Evolutionary conservation across 2,797 vertebrate genomes (phyloP).

Genomic region (Muscicapa comitata): DNA sequence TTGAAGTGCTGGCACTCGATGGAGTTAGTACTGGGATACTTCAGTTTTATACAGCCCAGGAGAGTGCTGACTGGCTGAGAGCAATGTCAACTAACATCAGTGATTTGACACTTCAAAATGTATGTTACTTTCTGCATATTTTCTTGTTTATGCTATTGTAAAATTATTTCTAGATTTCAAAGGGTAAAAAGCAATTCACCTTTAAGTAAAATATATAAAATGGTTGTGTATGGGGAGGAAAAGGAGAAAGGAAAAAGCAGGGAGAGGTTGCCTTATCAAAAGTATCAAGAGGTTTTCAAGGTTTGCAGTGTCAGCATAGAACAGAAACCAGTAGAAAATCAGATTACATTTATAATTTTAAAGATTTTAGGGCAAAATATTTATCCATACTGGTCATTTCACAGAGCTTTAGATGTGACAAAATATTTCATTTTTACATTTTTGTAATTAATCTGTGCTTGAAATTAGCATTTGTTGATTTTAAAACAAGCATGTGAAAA

Average conservation of each 20-base stretch:
- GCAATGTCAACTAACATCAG: slow-evolving; percentile 89
- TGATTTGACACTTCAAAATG: slow-evolving; percentile 87
- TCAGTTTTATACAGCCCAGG: slow-evolving; percentile 88
- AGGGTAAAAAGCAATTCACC: not conserved
- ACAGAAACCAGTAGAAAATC: not conserved
- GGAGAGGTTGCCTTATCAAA: not conserved
- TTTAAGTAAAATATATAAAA: not conserved
- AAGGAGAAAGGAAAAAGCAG: not conserved
- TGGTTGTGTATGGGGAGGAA: not conserved
- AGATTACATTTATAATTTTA: not conserved
- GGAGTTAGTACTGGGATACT: slow-evolving; percentile 85
- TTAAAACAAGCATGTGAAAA: not conserved
- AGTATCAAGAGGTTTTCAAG: not conserved
- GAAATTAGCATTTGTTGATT: not conserved
- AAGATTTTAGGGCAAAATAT: not conserved
- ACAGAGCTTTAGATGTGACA: not conserved
- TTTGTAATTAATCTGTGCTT: not conserved
- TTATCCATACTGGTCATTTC: not conserved
- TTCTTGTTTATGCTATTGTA: not conserved
- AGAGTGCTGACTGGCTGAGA: slow-evolving; percentile 91
- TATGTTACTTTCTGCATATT: slow-evolving; percentile 72
- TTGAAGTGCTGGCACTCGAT: slow-evolving; percentile 89
- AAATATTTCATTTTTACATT: not conserved
- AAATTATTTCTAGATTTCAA: not conserved
- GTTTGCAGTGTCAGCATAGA: not conserved